Conservation (phyloP, 2,797 vertebrate genomes). For the Capromys pilorides region DNA sequence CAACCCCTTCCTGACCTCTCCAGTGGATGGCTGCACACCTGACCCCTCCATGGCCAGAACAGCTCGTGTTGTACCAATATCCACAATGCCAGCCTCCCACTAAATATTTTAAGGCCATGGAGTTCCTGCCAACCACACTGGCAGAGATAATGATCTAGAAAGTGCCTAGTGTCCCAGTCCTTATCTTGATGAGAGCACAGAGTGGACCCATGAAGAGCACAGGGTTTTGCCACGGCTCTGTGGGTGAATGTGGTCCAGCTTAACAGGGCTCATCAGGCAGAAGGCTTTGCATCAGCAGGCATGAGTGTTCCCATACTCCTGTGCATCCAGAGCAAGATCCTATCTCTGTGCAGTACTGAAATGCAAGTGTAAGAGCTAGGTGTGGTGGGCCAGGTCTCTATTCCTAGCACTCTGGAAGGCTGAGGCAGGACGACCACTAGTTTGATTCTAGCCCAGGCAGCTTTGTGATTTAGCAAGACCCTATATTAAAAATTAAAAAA, state of each 20-base stretch:
- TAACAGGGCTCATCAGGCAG: neutral
- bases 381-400: neutral
- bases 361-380: neutral
- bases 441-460: neutral
- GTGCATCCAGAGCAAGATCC: neutral
- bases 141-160: neutral
- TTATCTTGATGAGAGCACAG: neutral
- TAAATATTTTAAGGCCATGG: neutral
- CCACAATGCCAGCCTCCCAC: neutral
- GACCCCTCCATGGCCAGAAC: neutral
- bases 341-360: neutral
- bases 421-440: neutral
- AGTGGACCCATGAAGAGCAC: neutral
- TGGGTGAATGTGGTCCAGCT: neutral
- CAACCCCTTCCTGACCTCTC: neutral
- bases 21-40: neutral
- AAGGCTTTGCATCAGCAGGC: neutral
- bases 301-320: accelerated
- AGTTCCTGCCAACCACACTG: neutral
- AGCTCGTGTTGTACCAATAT: neutral
- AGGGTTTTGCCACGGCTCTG: neutral
- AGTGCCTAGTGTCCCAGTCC: neutral
- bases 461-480: neutral
- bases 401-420: neutral
- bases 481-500: neutral